These are phyloP conservation scores for Anaspis maculata DNA, from an alignment of 2,888 invertebrate species.

Conservation along the genomic window DNA sequence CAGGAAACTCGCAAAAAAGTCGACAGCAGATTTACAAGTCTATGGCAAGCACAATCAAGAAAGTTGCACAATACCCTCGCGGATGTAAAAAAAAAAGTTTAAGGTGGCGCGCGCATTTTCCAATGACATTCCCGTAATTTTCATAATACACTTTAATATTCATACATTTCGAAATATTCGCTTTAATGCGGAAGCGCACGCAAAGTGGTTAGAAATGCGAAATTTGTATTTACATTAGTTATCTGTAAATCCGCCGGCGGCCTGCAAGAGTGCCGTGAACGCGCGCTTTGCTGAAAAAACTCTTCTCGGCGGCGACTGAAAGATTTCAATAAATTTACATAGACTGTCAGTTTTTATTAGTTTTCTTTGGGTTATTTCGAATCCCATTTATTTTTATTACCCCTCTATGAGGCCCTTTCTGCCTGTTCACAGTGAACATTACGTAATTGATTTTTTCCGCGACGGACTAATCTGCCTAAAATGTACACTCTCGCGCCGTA, in stretches of 20 bases:
- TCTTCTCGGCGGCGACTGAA: slow-evolving; percentile 19
- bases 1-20: too few species aligned
- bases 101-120: slow-evolving; percentile 4
- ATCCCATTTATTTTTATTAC: slow-evolving; percentile 25
- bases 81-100: slow-evolving; percentile 1
- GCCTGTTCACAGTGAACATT: slow-evolving; percentile 12
- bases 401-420: slow-evolving; percentile 15
- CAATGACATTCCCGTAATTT: slow-evolving; percentile 14
- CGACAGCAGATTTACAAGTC: slow-evolving; percentile 16
- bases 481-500: too few species aligned
- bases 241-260: slow-evolving; percentile 26
- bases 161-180: slow-evolving; percentile 24
- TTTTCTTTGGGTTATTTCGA: slow-evolving; percentile 23
- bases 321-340: slow-evolving; percentile 37
- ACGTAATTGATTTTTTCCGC: slow-evolving; percentile 21
- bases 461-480: neutral
- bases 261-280: slow-evolving; percentile 17
- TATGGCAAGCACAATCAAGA: slow-evolving; percentile 11
- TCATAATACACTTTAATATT: slow-evolving; percentile 26
- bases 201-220: slow-evolving; percentile 25
- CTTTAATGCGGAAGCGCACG: slow-evolving; percentile 19
- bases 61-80: slow-evolving; percentile 6
- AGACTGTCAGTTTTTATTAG: slow-evolving; percentile 25
- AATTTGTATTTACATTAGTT: slow-evolving; percentile 36
- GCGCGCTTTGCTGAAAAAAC: slow-evolving; percentile 22